Conservation (phyloP, 2,113 vertebrate species). For the Caloenas nicobarica region DNA sequence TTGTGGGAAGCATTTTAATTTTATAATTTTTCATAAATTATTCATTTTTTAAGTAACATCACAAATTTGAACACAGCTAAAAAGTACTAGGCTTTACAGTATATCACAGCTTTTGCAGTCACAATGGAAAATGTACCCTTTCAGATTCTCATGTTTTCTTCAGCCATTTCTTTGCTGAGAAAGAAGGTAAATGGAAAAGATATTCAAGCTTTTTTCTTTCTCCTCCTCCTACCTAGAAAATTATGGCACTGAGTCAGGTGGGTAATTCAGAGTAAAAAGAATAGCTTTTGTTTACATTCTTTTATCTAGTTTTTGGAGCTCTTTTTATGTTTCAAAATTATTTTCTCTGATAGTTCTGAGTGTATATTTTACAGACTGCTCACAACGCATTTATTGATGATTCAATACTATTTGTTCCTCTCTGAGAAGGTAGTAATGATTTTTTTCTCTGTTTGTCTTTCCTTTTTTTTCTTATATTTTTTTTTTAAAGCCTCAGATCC, state of each 20-base stretch:
- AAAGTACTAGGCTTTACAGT: not conserved
- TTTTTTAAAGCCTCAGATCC: not conserved
- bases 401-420: not conserved
- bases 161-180: slow-evolving; percentile 1
- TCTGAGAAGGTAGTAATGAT: not conserved
- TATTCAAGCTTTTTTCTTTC: slow-evolving; percentile 10
- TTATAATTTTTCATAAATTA: not conserved
- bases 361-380: not conserved
- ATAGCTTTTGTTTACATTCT: slow-evolving; percentile 26
- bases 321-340: slow-evolving; percentile 3
- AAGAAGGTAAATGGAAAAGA: not conserved
- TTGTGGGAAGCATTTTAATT: slow-evolving; percentile 33
- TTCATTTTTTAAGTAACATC: not conserved
- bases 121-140: slow-evolving; percentile 7
- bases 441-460: not conserved
- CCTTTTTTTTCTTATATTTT: too few relatives aligned
- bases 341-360: not conserved
- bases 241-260: slow-evolving; percentile 10
- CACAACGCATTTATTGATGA: not conserved
- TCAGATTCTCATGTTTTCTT: slow-evolving; percentile 11
- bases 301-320: not conserved
- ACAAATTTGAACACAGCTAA: not conserved
- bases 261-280: slow-evolving; percentile 27
- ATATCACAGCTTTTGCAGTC: not conserved
- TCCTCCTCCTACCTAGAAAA: slow-evolving; percentile 33